Percentiles rank a stretch among this genome's conserved stretches.
phyloP scores from a whole-genome alignment of 2,113 vertebrate species.

The Fukomys damarensis region DNA sequence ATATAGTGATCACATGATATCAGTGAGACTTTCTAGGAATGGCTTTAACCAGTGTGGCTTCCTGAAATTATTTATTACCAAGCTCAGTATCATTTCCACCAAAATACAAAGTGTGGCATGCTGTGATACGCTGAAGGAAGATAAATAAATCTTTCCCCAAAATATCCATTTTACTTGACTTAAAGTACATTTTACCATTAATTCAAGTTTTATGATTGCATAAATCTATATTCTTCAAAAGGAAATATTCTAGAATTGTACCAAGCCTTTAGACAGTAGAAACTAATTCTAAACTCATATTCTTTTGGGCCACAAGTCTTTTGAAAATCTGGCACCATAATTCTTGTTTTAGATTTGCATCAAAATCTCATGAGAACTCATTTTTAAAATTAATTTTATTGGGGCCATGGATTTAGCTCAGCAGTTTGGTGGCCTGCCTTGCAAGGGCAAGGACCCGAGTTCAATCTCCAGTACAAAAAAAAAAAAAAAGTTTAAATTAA shows the following conservation, averaged over 20 bases:
- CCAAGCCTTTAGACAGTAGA: background rate
- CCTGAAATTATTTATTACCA: slow-evolving; percentile 6
- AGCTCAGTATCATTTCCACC: background rate
- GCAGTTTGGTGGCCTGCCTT: too few species aligned
- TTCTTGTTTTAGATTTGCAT: background rate
- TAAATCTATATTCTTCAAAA: slow-evolving; percentile 7
- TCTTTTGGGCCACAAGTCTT: background rate
- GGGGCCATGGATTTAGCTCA: too few species aligned
- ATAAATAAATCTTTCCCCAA: background rate
- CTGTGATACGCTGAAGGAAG: background rate
- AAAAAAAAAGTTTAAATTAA: too few species aligned
- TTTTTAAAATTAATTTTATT: too few species aligned
- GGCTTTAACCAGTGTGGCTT: background rate
- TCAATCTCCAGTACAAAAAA: too few species aligned
- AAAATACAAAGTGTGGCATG: background rate
- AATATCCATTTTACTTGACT: background rate
- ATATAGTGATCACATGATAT: background rate
- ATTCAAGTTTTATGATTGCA: background rate
- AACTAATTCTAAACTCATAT: background rate
- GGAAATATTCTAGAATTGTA: slow-evolving; percentile 2
- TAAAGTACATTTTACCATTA: background rate
- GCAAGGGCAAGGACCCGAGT: too few species aligned
- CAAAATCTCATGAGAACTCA: background rate
- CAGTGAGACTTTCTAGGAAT: background rate
- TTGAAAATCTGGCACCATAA: background rate